These are phyloP conservation scores for Fragum sueziense DNA, from an alignment of 2,888 invertebrate genomes.

Conservation along the genomic window DNA sequence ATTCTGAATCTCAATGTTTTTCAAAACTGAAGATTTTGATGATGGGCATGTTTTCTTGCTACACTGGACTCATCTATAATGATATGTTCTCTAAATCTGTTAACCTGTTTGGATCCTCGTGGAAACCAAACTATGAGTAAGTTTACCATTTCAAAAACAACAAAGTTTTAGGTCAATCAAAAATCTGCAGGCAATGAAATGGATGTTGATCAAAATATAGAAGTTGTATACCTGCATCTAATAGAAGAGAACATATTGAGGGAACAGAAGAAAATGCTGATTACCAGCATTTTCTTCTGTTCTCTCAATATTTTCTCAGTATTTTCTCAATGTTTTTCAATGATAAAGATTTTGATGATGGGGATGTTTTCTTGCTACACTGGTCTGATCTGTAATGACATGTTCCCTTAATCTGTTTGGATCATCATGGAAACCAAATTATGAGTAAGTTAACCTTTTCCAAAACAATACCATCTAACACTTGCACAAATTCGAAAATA, in stretches of 20 bases:
- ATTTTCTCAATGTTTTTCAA: slow-evolving; percentile 65
- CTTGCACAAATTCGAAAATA: too few relatives aligned
- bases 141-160: too few relatives aligned
- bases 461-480: too few relatives aligned
- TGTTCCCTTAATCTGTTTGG: slow-evolving; percentile 99
- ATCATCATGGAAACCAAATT: slow-evolving; percentile 88
- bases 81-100: slow-evolving; percentile 98
- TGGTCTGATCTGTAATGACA: slow-evolving; percentile 98
- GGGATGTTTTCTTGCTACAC: slow-evolving; percentile 99
- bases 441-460: slow-evolving; percentile 69
- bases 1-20: too few relatives aligned
- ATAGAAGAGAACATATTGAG: neutral
- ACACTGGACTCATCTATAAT: slow-evolving; percentile 98
- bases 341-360: slow-evolving; percentile 99
- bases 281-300: neutral
- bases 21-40: too few relatives aligned
- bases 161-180: too few relatives aligned
- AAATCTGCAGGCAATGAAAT: too few relatives aligned
- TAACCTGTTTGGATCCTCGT: slow-evolving; percentile 96
- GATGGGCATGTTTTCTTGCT: slow-evolving; percentile 99
- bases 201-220: too few relatives aligned
- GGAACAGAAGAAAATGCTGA: too few relatives aligned
- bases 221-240: too few relatives aligned
- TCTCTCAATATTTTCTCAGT: neutral
- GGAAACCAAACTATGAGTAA: slow-evolving; percentile 84